Evolutionary conservation across 2,797 vertebrate genomes (phyloP), one percentile per base, ranked within the genome.

Genomic region (Sus cebifrons): DNA sequence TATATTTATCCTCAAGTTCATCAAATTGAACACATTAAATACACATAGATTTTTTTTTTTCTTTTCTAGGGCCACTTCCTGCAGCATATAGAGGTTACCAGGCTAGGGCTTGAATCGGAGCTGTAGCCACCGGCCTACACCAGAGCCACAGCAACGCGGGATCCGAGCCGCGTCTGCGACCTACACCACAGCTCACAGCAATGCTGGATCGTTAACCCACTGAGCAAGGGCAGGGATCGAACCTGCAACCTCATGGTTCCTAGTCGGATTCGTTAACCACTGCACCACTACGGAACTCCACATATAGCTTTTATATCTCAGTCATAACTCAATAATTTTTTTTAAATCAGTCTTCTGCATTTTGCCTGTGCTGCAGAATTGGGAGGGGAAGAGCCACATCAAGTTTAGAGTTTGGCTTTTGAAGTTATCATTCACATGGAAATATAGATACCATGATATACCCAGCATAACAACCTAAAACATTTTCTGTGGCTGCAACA

Each of bases 351-450:
- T 17, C 44, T 62, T 92, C 18, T 49, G 23, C 25, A 52, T 78
- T 77, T 89, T 89, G 52, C 36, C 70, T 67, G 14, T 60, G 36
- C 27, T 83, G 6, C 62, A 93, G 58, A 94, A 88, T 20, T 78
- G 13, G 52, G 54, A 86, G 18, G 8, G 49, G 17, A 92, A 36
- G 44, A 89, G 36, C 62, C 58, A 32, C 54, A 54, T 36, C n/a
- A 36, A 67, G n/a, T 85, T 68, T 32, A 75, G n/a, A 84, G 32
- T 77, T 17, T 13, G 64, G 3, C 27, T 89, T 78, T 93, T 40
- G 9, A 74, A 94, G 32, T 7, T 36, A 9, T 58, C 83, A 32
- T 32, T 82, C 67, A 70, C 49, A 21, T 64, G 81, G 27, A 62
- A 65, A 74, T 20, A 40, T 9, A 49, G 23, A 56, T 54, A 62